Evolutionary conservation across 2,797 vertebrate genomes (phyloP).

Genomic region (Heteromormyrus szaboi): DNA sequence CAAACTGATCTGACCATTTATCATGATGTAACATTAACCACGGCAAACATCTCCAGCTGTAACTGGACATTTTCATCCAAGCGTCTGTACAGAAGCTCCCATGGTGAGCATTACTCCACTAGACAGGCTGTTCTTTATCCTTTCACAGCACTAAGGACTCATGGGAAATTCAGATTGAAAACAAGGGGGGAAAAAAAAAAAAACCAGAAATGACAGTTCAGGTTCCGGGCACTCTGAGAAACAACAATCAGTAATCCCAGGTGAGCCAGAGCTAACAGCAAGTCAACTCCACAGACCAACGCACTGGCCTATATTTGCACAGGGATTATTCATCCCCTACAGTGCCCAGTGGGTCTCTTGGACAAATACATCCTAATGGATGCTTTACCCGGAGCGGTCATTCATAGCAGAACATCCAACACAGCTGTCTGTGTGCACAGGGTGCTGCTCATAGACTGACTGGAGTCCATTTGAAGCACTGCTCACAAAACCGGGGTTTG

Average conservation of each 20-base stretch:
- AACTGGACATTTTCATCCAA: background rate
- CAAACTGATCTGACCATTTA: background rate
- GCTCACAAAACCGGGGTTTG: background rate
- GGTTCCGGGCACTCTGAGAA: background rate
- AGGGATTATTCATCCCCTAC: background rate
- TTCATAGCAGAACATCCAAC: background rate
- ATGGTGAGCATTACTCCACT: background rate
- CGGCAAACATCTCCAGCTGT: background rate
- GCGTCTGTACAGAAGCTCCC: background rate
- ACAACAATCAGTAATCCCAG: background rate
- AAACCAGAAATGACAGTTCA: background rate
- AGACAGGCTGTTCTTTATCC: background rate
- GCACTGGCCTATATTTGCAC: background rate
- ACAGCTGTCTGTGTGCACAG: background rate
- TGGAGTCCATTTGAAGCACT: background rate
- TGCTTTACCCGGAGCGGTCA: background rate
- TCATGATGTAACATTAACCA: background rate
- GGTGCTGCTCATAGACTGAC: background rate
- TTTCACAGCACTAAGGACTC: background rate
- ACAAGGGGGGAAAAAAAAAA: background rate
- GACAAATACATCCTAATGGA: background rate
- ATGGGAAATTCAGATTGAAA: background rate
- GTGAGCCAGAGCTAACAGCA: background rate
- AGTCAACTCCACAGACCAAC: background rate
- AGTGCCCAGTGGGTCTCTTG: background rate